Percentiles rank a stretch among this genome's conserved stretches.
Conservation (phyloP, 2,888 invertebrate genomes). For the Meliscaeva auricollis region DNA sequence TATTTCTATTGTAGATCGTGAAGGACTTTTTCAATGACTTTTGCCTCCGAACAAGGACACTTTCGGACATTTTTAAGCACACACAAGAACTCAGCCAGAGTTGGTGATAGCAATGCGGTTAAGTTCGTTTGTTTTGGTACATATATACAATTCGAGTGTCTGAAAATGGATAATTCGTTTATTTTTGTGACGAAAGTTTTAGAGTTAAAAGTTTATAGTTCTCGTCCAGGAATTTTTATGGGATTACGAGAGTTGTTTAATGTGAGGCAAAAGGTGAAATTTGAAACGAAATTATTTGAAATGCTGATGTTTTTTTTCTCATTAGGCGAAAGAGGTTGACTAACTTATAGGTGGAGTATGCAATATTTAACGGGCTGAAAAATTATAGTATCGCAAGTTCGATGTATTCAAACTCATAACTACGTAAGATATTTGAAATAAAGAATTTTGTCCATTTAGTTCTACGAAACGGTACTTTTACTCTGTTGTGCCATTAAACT, state of each 20-base stretch:
- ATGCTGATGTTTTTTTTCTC: conserved; percentile 8
- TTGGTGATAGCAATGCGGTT: conserved; percentile 69
- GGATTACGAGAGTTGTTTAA: too few relatives aligned
- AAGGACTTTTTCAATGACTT: conserved; percentile 71
- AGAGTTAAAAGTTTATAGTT: conserved; percentile 50
- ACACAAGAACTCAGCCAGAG: not conserved
- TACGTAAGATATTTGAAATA: too few relatives aligned
- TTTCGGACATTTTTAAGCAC: conserved; percentile 26
- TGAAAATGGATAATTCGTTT: conserved; percentile 64
- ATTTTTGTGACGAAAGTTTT: conserved; percentile 60
- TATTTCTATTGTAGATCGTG: conserved; percentile 40
- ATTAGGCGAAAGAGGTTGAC: too few relatives aligned
- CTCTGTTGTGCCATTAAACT: too few relatives aligned
- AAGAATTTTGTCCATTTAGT: too few relatives aligned
- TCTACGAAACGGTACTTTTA: too few relatives aligned
- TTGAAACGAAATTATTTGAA: not conserved
- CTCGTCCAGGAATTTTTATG: conserved; percentile 46
- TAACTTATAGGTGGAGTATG: too few relatives aligned
- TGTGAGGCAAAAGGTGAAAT: conserved; percentile 36
- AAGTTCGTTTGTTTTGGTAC: conserved; percentile 57
- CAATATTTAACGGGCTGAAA: too few relatives aligned
- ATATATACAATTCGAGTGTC: conserved; percentile 38
- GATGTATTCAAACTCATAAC: too few relatives aligned
- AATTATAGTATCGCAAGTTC: too few relatives aligned
- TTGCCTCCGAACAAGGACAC: conserved; percentile 37